Evolutionary conservation across 2,797 vertebrate genomes (phyloP).

Genomic region (Notolabrus celidotus): DNA sequence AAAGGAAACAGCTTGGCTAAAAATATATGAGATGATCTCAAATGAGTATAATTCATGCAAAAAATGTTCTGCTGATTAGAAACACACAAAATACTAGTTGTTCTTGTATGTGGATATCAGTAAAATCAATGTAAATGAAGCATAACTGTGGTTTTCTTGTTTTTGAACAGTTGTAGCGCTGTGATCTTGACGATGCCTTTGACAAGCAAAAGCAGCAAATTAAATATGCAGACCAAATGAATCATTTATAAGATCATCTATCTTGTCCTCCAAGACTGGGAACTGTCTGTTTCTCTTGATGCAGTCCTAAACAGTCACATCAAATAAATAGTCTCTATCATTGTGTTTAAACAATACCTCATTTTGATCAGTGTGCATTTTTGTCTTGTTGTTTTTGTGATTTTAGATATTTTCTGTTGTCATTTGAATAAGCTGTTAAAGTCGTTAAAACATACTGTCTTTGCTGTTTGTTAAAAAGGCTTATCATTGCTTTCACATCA

Average conservation of each 20-base stretch:
- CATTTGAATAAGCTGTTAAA: no score
- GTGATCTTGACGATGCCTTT: slow-evolving; percentile 43
- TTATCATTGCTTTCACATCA: slow-evolving; percentile 43
- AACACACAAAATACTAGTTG: slow-evolving; percentile 18
- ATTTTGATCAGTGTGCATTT: slow-evolving; percentile 1
- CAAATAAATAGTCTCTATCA: not conserved
- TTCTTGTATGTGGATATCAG: not conserved
- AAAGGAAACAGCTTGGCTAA: no score
- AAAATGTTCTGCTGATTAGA: not conserved
- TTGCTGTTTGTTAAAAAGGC: slow-evolving; percentile 6
- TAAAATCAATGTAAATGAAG: not conserved
- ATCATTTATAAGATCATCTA: slow-evolving; percentile 77
- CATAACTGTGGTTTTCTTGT: not conserved
- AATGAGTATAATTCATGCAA: not conserved
- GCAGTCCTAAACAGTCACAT: slow-evolving; percentile 31
- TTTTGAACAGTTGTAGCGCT: slow-evolving; percentile 8
- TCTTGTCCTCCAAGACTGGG: slow-evolving; percentile 46
- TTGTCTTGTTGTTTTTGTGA: not conserved
- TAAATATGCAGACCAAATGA: slow-evolving; percentile 76
- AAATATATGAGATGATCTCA: no score
- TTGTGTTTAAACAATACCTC: not conserved
- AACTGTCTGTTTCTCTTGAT: slow-evolving; percentile 44
- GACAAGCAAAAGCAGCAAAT: slow-evolving; percentile 70
- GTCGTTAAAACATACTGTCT: not conserved
- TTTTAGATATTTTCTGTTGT: slow-evolving; percentile 3